These are phyloP conservation scores for Sula dactylatra DNA, from an alignment of 2,113 vertebrate genomes.

Conservation along the genomic window DNA sequence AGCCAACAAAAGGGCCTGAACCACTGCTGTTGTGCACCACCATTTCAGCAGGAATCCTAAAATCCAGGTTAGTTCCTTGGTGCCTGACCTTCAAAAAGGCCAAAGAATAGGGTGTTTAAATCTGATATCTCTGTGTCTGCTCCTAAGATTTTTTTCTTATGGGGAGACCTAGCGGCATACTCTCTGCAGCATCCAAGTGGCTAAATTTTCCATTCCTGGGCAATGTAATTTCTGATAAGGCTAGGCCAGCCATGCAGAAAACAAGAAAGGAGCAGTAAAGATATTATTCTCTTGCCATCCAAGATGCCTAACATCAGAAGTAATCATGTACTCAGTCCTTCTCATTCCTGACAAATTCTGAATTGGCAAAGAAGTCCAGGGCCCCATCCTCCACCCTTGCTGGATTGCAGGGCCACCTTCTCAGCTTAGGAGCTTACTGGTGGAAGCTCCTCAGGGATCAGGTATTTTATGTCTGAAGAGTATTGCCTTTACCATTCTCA, in stretches of 20 bases:
- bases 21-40: neutral
- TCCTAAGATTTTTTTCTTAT: neutral
- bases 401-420: neutral
- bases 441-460: neutral
- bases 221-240: neutral
- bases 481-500: neutral
- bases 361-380: neutral
- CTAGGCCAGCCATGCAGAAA: neutral
- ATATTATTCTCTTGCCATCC: neutral
- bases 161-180: neutral
- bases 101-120: neutral
- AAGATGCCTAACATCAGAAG: neutral
- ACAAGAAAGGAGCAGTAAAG: neutral
- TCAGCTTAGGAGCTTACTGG: neutral
- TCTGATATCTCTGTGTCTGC: neutral
- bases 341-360: neutral
- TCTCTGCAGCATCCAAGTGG: neutral
- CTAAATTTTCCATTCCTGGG: neutral
- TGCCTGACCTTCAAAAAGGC: neutral
- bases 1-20: neutral
- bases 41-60: neutral
- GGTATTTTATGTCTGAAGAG: neutral
- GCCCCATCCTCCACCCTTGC: neutral
- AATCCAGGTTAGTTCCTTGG: neutral
- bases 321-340: neutral